phyloP scores from a whole-genome alignment of 2,888 invertebrate species.

The Archips crataeganus region DNA sequence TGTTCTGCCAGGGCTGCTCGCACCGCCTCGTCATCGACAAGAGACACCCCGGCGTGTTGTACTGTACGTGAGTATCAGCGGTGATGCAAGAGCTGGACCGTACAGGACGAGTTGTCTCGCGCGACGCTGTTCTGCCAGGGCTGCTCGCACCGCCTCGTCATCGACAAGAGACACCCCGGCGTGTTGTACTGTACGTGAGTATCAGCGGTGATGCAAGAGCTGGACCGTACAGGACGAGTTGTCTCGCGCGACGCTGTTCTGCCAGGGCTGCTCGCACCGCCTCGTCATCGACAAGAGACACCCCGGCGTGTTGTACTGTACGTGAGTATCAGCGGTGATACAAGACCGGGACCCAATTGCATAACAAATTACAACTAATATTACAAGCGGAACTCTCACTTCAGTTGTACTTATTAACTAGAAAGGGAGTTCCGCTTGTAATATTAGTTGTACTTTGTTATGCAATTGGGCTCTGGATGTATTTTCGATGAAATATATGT shows the following conservation, averaged over 20 bases:
- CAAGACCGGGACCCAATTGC: no score
- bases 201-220: slow-evolving; percentile 59
- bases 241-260: slow-evolving; percentile 45
- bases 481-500: no score
- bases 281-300: slow-evolving; percentile 58
- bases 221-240: slow-evolving; percentile 66
- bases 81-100: slow-evolving; percentile 67
- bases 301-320: slow-evolving; percentile 70
- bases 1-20: no score
- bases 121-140: slow-evolving; percentile 68
- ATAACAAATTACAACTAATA: no score
- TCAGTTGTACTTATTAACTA: no score
- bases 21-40: no score
- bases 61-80: no score
- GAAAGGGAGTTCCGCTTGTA: no score
- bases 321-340: slow-evolving; percentile 59
- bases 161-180: slow-evolving; percentile 70
- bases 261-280: slow-evolving; percentile 53
- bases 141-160: slow-evolving; percentile 68
- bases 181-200: slow-evolving; percentile 76
- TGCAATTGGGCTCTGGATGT: no score
- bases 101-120: slow-evolving; percentile 65
- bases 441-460: no score
- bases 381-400: no score
- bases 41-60: no score